Evolutionary conservation across 2,888 invertebrate species (phyloP).

Genomic region (Pogonocherus hispidulus): DNA sequence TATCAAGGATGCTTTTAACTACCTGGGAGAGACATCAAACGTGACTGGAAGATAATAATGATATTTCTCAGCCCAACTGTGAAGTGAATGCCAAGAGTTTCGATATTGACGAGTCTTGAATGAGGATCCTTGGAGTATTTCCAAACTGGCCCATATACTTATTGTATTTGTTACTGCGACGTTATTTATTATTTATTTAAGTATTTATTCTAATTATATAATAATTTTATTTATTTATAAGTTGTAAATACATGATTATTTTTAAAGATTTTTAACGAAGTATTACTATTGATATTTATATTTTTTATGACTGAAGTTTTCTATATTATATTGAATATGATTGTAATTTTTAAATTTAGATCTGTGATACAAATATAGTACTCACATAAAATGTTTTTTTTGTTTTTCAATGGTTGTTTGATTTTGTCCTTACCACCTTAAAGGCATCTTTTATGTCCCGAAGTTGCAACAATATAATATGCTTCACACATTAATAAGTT

Average conservation of each 20-base stretch:
- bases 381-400: conserved; percentile 49
- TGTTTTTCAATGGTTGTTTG: conserved; percentile 40
- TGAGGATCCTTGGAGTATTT: conserved; percentile 24
- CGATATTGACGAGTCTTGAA: conserved; percentile 24
- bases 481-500: too few relatives aligned
- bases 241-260: conserved; percentile 47
- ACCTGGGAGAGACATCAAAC: conserved; percentile 52
- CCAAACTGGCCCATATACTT: conserved; percentile 35
- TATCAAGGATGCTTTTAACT: conserved; percentile 70
- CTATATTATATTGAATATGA: conserved; percentile 27
- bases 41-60: background rate
- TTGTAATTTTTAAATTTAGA: conserved; percentile 46
- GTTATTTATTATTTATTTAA: conserved; percentile 46
- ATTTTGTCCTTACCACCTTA: conserved; percentile 19
- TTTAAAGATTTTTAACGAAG: conserved; percentile 28
- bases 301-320: conserved; percentile 45
- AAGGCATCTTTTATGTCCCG: too few relatives aligned
- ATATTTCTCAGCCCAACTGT: background rate
- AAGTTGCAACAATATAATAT: too few relatives aligned
- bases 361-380: conserved; percentile 52
- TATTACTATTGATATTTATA: conserved; percentile 35
- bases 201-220: conserved; percentile 49
- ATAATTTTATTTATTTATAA: conserved; percentile 50
- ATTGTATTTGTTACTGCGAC: conserved; percentile 36
- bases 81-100: background rate